phyloP scores from a whole-genome alignment of 2,888 invertebrate species.

The Cartodere bifasciata region DNA sequence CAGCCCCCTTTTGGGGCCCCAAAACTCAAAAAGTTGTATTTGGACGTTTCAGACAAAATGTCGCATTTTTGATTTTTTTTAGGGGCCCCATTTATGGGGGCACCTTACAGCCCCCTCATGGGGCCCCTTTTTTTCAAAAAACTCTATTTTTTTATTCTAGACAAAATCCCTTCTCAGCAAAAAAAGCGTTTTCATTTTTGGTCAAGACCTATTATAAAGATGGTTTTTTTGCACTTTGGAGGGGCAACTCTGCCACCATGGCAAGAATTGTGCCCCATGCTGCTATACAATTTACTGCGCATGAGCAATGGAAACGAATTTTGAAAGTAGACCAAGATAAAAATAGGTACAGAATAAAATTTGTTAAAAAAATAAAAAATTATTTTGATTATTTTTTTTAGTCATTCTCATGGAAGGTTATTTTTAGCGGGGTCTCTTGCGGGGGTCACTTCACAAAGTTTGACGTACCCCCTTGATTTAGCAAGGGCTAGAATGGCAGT shows the following conservation, averaged over 20 bases:
- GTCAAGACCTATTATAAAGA: constrained; percentile 54
- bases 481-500: constrained; percentile 97
- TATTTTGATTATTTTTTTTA: constrained; percentile 13
- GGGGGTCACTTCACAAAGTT: constrained; percentile 85
- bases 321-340: constrained; percentile 58
- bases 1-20: too few species aligned
- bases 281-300: constrained; percentile 93
- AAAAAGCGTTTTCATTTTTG: constrained; percentile 59
- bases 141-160: constrained; percentile 39
- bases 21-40: too few species aligned
- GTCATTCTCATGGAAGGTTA: constrained; percentile 38
- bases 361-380: constrained; percentile 2
- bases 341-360: constrained; percentile 32
- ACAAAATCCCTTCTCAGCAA: constrained; percentile 57
- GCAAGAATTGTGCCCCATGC: constrained; percentile 94
- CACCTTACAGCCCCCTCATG: too few species aligned
- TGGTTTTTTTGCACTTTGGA: constrained; percentile 79
- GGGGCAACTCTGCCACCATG: constrained; percentile 98
- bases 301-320: constrained; percentile 90
- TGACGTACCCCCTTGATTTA: constrained; percentile 93
- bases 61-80: too few species aligned
- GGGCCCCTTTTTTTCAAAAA: too few species aligned
- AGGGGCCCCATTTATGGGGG: too few species aligned
- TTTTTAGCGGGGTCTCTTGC: constrained; percentile 90
- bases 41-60: too few species aligned